Evolutionary conservation across 2,113 vertebrate species (phyloP).

Genomic region (Setophaga kirtlandii): DNA sequence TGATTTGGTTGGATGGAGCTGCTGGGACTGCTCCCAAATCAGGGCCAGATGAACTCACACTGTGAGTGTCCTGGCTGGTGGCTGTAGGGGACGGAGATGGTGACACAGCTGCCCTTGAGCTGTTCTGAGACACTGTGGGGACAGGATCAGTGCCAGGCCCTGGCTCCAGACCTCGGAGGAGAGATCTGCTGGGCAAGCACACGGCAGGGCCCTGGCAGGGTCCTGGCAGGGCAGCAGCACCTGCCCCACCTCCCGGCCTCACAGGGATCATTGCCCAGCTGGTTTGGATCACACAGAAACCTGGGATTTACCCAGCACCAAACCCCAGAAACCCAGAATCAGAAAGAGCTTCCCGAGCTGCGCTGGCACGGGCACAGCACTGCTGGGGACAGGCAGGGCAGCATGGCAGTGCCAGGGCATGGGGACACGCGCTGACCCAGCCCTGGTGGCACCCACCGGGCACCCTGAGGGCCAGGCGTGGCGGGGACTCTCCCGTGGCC

Average conservation of each 20-base stretch:
- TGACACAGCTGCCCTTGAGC: accelerated
- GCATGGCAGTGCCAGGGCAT: background rate
- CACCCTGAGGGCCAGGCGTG: background rate
- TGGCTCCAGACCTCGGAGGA: background rate
- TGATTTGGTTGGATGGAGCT: accelerated
- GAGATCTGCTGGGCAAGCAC: background rate
- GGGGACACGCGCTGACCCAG: background rate
- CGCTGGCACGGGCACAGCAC: accelerated
- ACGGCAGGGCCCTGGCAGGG: background rate
- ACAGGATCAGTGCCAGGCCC: accelerated
- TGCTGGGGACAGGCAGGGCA: background rate
- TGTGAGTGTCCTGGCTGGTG: accelerated
- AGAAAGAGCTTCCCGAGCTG: background rate
- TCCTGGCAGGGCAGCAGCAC: too few species aligned
- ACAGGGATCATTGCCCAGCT: background rate
- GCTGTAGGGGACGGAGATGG: accelerated
- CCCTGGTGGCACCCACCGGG: background rate
- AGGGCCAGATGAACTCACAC: accelerated
- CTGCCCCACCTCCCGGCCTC: background rate
- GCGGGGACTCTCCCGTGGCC: background rate
- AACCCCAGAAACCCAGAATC: background rate
- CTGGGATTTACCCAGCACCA: background rate
- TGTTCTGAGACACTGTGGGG: accelerated
- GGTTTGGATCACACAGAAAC: background rate
- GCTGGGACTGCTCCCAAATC: accelerated